Percentiles rank a stretch among this genome's conserved stretches.
phyloP scores from a whole-genome alignment of 2,888 invertebrate genomes.

The Limnephilus auricula region DNA sequence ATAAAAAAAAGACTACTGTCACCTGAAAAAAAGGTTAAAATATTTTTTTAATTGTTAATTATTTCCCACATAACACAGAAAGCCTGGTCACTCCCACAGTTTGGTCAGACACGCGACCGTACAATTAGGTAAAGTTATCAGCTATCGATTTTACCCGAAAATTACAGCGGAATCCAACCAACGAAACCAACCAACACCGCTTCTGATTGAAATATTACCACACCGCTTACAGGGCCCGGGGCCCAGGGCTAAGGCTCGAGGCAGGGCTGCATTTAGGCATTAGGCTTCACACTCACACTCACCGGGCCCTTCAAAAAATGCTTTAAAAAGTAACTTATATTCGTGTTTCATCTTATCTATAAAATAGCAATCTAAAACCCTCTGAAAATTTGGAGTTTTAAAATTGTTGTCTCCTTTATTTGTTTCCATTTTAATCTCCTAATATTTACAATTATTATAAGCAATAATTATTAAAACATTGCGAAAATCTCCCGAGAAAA shows the following conservation, averaged over 20 bases:
- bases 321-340: no score
- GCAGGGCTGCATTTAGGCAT: neutral
- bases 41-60: neutral
- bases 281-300: no score
- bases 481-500: no score
- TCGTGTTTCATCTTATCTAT: no score
- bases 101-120: slow-evolving; percentile 18
- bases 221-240: neutral
- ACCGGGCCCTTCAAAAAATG: neutral
- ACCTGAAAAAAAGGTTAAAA: no score
- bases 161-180: neutral
- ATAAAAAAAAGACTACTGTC: no score
- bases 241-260: neutral
- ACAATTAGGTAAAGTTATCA: slow-evolving; percentile 11
- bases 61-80: neutral
- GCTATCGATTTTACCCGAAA: slow-evolving; percentile 28
- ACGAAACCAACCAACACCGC: neutral
- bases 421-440: no score
- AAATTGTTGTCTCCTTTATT: no score
- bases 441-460: no score
- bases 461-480: no score
- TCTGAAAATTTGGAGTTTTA: no score
- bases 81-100: neutral
- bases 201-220: slow-evolving; percentile 36
- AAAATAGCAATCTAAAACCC: no score